Base-by-base conservation (phyloP, 2,888 invertebrate genomes). In the Dinocampus coccinellae region DNA sequence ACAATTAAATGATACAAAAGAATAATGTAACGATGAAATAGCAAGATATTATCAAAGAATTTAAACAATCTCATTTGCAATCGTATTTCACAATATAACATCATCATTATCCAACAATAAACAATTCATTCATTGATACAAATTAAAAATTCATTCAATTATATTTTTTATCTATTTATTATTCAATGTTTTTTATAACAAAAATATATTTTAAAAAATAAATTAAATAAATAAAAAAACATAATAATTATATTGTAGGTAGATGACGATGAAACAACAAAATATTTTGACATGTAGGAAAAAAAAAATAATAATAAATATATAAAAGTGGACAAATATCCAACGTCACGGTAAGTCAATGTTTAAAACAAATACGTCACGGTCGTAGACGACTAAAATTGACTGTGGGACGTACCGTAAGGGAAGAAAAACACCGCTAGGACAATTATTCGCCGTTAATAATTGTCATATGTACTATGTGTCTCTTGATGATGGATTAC, bases 361-460 rank as follows among this genome's bases (percentile, higher is more conserved):
- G 55, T 68, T 76, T 74, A 78, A 77, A 76, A 78, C 77, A 73
- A 75, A 69, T 10, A 66, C 84, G 86, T 87, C 83, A 87, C 87
- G 87, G 82, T 87, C 81, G 79, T 81, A 79, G 73, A 81, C 81
- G 80, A 83, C 79, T 83, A 74, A 87, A 86, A 86, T 87, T 85
- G 84, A 75, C 79, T 74, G 70, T 75, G n/a, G n/a, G n/a, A n/a
- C 80, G 79, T 83, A 86, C 87, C 86, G 87, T 83, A 87, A 85
- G 83, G 79, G 76, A 76, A 84, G 79, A 77, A 83, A 81, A 84
- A 83, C 79, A 84, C 87, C 86, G 87, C 87, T 86, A 87, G 79
- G 82, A 84, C 84, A 85, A 85, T 85, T 80, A 77, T 77, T 75
- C 73, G 80, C 83, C 83, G 82, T 79, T 66, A 81, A 83, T 85